Base-by-base conservation (phyloP, 2,888 invertebrate species). In the Tenthredo livida region DNA sequence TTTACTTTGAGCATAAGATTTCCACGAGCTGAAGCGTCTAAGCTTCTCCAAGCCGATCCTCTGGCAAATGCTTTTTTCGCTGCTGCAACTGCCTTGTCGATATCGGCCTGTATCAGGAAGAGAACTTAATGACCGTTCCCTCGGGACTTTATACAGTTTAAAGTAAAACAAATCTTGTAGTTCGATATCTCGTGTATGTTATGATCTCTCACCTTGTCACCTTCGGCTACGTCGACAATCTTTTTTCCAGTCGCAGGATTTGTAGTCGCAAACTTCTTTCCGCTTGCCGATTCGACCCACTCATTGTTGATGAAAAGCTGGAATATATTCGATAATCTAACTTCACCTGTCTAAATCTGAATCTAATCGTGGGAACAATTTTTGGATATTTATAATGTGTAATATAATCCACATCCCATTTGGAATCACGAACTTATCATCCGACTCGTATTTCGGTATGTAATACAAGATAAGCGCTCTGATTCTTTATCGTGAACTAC, bases 201-300 rank as follows among this genome's bases (percentile, higher is more conserved):
- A 1, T 12, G n/a, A n/a, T 61, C 1, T 21, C 87, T 87, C 90
- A 94, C 94, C 92, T 94, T 94, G 87, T 94, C 94, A 84, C 94
- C 95, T 90, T 95, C 95, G 78, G 94, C 92, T 17, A 95, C 93
- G 86, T 94, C 92, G n/a, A 92, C 92, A 73, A 95, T 94, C 70
- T 93, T 93, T 87, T 94, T 93, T 84, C 93, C 95, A 83, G 93
- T 95, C 1, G 94, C 87, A 5, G 96, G 96, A 90, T 96, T 95
- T 70, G 95, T 88, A 3, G 95, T 95, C 17, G 94, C 91, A 89
- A 96, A 96, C 3, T 94, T 95, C 88, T 95, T 95, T 0, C 95
- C 95, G 88, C 94, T 94, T 7, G 90, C 93, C 0, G 96, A 94
- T 88, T 95, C 93, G 12, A 92, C 89, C 89, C 92, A 93, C 86